phyloP scores from a whole-genome alignment of 2,113 vertebrate genomes.

The Rhinoptilus africanus region DNA sequence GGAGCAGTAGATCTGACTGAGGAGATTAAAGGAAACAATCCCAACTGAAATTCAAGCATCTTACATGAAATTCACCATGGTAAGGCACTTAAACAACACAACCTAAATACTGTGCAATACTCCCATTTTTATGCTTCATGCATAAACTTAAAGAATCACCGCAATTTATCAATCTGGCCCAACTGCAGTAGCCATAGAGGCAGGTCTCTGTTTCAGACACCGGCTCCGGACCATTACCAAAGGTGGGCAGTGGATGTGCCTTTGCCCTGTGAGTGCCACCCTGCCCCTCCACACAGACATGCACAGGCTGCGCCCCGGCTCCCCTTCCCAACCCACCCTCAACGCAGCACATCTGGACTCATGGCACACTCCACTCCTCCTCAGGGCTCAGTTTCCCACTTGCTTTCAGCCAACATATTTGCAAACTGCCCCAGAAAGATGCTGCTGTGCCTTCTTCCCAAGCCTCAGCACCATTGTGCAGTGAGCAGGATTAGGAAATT shows the following conservation, averaged over 20 bases:
- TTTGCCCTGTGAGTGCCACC: not conserved
- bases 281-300: fast-evolving
- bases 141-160: not conserved
- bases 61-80: not conserved
- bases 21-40: not conserved
- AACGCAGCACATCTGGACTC: not conserved
- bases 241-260: fast-evolving
- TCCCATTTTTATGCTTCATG: not conserved
- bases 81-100: not conserved
- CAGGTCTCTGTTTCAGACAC: not conserved
- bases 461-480: too few relatives aligned
- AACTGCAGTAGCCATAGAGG: fast-evolving
- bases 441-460: not conserved
- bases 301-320: not conserved
- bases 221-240: not conserved
- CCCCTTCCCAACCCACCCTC: too few relatives aligned
- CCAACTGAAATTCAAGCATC: not conserved
- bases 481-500: not conserved
- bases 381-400: not conserved
- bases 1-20: not conserved
- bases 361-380: not conserved
- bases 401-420: not conserved
- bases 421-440: not conserved
- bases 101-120: not conserved
- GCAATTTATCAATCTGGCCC: not conserved